These are phyloP conservation scores for Halictus quadricinctus DNA, from an alignment of 2,888 invertebrate genomes.

Conservation along the genomic window DNA sequence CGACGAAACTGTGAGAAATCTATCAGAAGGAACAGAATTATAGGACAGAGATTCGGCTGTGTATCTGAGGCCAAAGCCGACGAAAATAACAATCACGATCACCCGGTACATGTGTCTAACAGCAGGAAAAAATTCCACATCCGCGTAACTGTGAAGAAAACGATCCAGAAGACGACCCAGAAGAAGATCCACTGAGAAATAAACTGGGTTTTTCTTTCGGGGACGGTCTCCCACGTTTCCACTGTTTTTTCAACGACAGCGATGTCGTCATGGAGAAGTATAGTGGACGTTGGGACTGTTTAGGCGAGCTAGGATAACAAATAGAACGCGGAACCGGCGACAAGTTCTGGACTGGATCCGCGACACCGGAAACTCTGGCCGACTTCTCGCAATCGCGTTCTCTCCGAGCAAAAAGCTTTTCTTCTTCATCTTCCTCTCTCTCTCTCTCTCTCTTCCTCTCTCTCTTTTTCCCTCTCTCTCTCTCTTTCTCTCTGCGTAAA, in stretches of 20 bases:
- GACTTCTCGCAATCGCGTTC: constrained; percentile 53
- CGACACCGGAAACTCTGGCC: constrained; percentile 71
- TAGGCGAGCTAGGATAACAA: constrained; percentile 62
- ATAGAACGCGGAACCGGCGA: constrained; percentile 50
- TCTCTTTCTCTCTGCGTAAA: constrained; percentile 40
- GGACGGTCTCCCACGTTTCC: constrained; percentile 55
- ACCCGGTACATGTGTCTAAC: neutral
- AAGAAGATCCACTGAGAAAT: neutral
- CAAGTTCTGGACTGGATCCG: constrained; percentile 71
- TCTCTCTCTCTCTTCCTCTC: neutral
- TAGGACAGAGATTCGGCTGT: too few species aligned
- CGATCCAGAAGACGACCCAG: neutral
- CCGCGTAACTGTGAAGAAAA: neutral
- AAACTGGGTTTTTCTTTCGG: neutral
- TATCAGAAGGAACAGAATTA: neutral
- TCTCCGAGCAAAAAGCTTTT: constrained; percentile 67
- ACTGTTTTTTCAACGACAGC: constrained; percentile 14
- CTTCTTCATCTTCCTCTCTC: neutral
- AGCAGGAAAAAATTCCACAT: neutral
- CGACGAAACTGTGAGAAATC: neutral
- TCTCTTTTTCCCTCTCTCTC: constrained; percentile 8
- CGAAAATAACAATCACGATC: neutral
- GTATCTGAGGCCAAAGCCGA: neutral
- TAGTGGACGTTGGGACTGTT: constrained; percentile 12
- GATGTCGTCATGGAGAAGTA: constrained; percentile 45